A percentile compares a stretch with the other conserved stretches of the same genome.
Conservation (phyloP, 1,140 invertebrate species). For the Scaptomyza hsui region DNA sequence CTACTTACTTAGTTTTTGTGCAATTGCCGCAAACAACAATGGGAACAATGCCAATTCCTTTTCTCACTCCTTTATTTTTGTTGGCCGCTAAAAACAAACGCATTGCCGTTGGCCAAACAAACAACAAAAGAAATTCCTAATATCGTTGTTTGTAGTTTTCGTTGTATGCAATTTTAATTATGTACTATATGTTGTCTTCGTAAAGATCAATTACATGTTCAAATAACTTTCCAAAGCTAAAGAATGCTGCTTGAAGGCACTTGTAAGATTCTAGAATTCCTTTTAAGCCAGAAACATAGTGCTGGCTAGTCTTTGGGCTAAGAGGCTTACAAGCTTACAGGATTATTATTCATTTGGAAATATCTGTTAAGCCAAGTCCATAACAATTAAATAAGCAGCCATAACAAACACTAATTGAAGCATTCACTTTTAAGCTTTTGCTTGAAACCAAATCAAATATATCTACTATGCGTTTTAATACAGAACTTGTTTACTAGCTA, state of each 20-base stretch:
- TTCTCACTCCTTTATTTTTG: slow-evolving; percentile 5
- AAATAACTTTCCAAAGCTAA: too few species aligned
- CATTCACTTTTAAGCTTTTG: background rate
- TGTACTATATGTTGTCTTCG: slow-evolving; percentile 23
- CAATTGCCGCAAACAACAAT: slow-evolving; percentile 32
- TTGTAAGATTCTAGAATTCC: too few species aligned
- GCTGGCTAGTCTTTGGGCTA: too few species aligned
- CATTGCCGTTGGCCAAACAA: slow-evolving; percentile 31
- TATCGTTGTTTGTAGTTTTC: slow-evolving; percentile 12
- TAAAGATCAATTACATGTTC: background rate
- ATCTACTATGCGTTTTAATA: too few species aligned
- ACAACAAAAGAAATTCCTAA: slow-evolving; percentile 29
- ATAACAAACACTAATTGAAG: background rate
- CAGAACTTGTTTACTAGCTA: too few species aligned
- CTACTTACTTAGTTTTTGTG: slow-evolving; percentile 62
- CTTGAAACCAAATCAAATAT: too few species aligned
- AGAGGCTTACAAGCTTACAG: background rate
- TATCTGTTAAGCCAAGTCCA: too few species aligned
- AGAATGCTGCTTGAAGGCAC: too few species aligned
- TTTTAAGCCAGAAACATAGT: too few species aligned
- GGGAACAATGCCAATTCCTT: slow-evolving; percentile 6
- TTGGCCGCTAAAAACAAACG: slow-evolving; percentile 39
- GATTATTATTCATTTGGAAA: background rate
- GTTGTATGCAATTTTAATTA: slow-evolving; percentile 62
- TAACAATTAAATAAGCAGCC: background rate